phyloP scores from a whole-genome alignment of 2,888 invertebrate genomes.

The Biston betularia region DNA sequence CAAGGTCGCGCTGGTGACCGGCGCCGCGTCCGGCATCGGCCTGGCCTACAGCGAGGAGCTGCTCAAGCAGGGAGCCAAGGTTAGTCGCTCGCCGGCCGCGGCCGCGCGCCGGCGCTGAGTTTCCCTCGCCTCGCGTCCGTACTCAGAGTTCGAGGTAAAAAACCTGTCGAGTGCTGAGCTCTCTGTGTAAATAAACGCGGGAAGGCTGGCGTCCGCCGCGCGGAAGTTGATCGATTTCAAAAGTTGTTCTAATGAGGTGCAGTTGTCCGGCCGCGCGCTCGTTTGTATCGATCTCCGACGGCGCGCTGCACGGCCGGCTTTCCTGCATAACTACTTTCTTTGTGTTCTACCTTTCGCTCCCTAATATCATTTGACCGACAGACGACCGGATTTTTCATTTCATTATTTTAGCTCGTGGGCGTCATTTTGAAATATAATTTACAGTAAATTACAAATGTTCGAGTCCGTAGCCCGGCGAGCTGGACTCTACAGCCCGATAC shows the following conservation, averaged over 20 bases:
- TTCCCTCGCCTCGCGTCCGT: constrained; percentile 43
- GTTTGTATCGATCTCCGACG: constrained; percentile 78
- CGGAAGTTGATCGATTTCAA: not conserved
- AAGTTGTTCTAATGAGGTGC: not conserved
- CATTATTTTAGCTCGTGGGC: too few species aligned
- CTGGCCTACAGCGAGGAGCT: constrained; percentile 90
- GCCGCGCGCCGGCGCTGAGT: constrained; percentile 17
- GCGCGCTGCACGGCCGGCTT: constrained; percentile 60
- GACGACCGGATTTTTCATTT: too few species aligned
- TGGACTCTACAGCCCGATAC: too few species aligned
- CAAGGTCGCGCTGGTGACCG: constrained; percentile 90
- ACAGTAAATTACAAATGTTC: too few species aligned
- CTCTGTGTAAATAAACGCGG: too few species aligned
- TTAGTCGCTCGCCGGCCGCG: constrained; percentile 59
- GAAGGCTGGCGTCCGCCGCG: too few species aligned
- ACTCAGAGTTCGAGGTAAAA: constrained; percentile 73
- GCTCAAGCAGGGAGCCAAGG: constrained; percentile 91
- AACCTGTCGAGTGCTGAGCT: constrained; percentile 61
- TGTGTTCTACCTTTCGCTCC: constrained; percentile 36
- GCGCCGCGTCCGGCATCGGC: constrained; percentile 91
- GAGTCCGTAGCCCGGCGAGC: too few species aligned
- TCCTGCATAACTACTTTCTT: constrained; percentile 54
- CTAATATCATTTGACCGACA: too few species aligned
- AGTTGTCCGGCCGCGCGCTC: constrained; percentile 47
- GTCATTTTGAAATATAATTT: too few species aligned